These are phyloP conservation scores for Brassicogethes aeneus DNA, from an alignment of 2,888 invertebrate genomes.

Conservation along the genomic window DNA sequence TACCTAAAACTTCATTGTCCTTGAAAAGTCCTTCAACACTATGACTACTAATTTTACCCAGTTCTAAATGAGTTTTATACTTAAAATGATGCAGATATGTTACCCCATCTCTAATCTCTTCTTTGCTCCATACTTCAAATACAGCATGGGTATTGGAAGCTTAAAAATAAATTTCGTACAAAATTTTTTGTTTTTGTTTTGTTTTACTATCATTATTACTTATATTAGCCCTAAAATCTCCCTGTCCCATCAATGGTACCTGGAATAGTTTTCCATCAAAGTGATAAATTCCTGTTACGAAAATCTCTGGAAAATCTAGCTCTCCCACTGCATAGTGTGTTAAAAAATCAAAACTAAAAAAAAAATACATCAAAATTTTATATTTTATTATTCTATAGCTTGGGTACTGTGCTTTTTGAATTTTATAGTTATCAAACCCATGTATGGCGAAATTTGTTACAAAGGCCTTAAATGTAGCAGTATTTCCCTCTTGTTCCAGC, in stretches of 20 bases:
- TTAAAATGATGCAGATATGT: slow-evolving; percentile 9
- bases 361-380: neutral
- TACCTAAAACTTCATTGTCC: slow-evolving; percentile 13
- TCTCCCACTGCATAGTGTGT: neutral
- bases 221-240: slow-evolving; percentile 11
- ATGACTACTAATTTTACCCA: slow-evolving; percentile 12
- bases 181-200: no score
- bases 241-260: slow-evolving; percentile 11
- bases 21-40: slow-evolving; percentile 11
- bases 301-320: slow-evolving; percentile 10
- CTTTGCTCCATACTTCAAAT: neutral
- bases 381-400: no score
- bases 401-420: neutral
- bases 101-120: slow-evolving; percentile 7
- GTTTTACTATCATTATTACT: no score
- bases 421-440: slow-evolving; percentile 4
- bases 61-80: slow-evolving; percentile 9
- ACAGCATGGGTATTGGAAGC: no score
- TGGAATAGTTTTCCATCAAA: slow-evolving; percentile 11
- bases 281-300: slow-evolving; percentile 9
- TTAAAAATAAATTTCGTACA: no score
- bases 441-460: slow-evolving; percentile 9
- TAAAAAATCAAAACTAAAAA: neutral
- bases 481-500: slow-evolving; percentile 11
- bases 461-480: slow-evolving; percentile 9